These are phyloP conservation scores for Cyphomyrus discorhynchus DNA, from an alignment of 2,113 vertebrate species.

Conservation along the genomic window DNA sequence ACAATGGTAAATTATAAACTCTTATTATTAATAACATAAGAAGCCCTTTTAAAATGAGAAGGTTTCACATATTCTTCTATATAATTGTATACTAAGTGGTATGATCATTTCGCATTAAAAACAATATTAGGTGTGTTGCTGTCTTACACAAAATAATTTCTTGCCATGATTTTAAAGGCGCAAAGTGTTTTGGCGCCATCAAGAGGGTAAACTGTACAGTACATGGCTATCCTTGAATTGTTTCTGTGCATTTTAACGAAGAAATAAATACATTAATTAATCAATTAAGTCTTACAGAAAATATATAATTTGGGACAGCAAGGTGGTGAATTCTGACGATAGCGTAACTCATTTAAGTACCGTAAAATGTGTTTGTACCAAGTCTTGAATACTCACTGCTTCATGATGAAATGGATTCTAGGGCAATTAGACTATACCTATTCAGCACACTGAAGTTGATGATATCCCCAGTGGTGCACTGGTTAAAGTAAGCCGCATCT, in stretches of 20 bases:
- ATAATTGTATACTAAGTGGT: background rate
- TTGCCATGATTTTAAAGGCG: background rate
- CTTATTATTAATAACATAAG: constrained; percentile 16
- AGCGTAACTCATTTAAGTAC: background rate
- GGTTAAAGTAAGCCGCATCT: background rate
- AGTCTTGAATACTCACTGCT: background rate
- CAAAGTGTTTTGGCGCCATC: constrained; percentile 31
- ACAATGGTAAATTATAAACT: constrained; percentile 19
- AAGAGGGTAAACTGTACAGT: constrained; percentile 27
- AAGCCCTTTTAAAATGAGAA: background rate
- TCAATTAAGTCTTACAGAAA: background rate
- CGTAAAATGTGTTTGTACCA: background rate
- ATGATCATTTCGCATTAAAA: background rate
- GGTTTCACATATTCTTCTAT: background rate
- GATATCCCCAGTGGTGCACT: background rate
- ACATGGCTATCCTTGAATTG: background rate
- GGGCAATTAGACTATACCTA: background rate
- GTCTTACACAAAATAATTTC: background rate
- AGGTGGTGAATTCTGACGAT: background rate
- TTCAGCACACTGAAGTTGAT: background rate
- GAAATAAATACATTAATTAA: background rate
- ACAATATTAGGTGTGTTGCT: background rate
- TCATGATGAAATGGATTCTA: background rate
- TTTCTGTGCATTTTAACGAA: background rate
- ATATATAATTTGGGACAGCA: background rate